Conservation (phyloP, 2,797 vertebrate genomes). For the Lepidocolaptes lacrymiger region DNA sequence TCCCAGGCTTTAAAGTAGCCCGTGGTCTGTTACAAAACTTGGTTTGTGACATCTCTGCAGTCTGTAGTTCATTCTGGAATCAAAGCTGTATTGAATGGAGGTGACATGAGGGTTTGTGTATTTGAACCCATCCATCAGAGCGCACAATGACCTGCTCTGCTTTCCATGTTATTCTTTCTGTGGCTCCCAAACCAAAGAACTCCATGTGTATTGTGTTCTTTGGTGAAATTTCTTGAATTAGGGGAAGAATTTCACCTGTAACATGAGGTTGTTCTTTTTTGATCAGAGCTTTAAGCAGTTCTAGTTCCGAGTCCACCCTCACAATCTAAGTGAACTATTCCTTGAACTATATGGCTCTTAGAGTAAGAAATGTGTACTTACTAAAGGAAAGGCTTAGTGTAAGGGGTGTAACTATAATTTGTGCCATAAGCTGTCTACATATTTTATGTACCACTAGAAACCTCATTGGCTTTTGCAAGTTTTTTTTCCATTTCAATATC, state of each 20-base stretch:
- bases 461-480: not conserved
- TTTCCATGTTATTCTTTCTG: not conserved
- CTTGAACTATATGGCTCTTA: not conserved
- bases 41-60: not conserved
- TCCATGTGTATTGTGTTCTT: not conserved
- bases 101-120: not conserved
- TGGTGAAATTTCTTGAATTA: not conserved
- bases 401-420: conserved; percentile 15
- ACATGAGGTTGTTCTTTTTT: not conserved
- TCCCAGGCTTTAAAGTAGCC: not conserved
- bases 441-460: not conserved
- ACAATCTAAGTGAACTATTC: not conserved
- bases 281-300: not conserved
- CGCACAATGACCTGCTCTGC: not conserved
- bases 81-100: not conserved
- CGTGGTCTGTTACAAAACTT: not conserved
- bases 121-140: not conserved
- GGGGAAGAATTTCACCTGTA: not conserved
- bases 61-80: not conserved
- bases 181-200: not conserved
- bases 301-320: not conserved
- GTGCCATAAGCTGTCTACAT: conserved; percentile 14
- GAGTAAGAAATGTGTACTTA: not conserved
- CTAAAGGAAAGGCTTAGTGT: not conserved
- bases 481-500: not conserved